Evolutionary conservation across 1,140 invertebrate species (phyloP), one percentile per base, ranked within the genome.

Genomic region (Samia ricini): DNA sequence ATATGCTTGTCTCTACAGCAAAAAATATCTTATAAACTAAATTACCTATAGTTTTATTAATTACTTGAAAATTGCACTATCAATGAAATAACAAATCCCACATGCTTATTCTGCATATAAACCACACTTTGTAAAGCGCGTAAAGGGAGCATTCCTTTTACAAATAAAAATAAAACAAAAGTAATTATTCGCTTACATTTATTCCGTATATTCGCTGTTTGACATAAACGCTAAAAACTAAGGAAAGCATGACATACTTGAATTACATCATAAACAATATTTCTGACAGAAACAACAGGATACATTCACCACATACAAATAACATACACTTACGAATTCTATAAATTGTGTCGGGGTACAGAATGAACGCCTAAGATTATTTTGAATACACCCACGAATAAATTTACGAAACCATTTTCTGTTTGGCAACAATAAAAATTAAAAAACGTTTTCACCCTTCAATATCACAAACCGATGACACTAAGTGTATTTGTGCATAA

Each of bases 201-300:
- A 76, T 66, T 61, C 60, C 50, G 62, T 74, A 73, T 73, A 76
- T 78, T 75, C 61, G 71, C 67, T 65, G 68, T 65, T 61, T 68
- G 50, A 64, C 33, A 63, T 59, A 69, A 68, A 65, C 72, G 68
- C 60, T 63, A 69, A 42, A 51, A 68, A 71, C 58, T 70, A 69
- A 73, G 70, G 21, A 63, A 70, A 75, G 68, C 70, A 69, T 70
- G 68, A 70, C 67, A 66, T 42, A 67, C 51, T 50, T 56, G 51
- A 42, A 69, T 72, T 68, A 72, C 63, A 68, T 52, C 36, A 24
- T 59, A 60, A 57, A 23, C 36, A 61, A 61, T 22, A 52, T 12
- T 23, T 12, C 22, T 52, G 20, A 52, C 22, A 23, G 20, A 52
- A 52, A n/a, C 22, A n/a, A 15, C 20, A 21, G 19, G 51, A 12